phyloP scores from a whole-genome alignment of 2,888 invertebrate species.

The Rhimphoctona megacephalus region DNA sequence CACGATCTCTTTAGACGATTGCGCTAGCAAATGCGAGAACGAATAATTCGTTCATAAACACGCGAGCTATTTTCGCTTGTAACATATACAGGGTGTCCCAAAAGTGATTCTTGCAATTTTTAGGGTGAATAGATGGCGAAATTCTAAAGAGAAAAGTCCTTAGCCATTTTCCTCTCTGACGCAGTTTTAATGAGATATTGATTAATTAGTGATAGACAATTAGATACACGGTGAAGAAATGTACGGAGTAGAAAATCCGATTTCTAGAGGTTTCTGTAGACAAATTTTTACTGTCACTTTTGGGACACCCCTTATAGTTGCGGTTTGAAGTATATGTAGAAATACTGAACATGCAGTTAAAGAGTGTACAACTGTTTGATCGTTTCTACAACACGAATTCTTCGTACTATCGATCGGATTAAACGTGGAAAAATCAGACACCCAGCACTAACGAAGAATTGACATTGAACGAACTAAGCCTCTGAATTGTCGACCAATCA shows the following conservation, averaged over 20 bases:
- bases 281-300: not conserved
- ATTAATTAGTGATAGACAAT: not conserved
- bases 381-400: not conserved
- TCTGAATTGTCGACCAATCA: not conserved
- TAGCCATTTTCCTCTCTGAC: not conserved
- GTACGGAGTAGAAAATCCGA: not conserved
- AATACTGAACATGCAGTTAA: not conserved
- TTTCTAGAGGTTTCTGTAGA: not conserved
- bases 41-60: slow-evolving; percentile 31
- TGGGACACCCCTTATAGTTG: not conserved
- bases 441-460: not conserved
- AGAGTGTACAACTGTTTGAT: not conserved
- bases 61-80: slow-evolving; percentile 8
- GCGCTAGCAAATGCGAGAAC: slow-evolving; percentile 29
- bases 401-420: not conserved
- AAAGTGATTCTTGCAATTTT: not conserved
- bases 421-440: not conserved
- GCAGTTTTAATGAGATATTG: not conserved
- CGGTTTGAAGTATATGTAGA: not conserved
- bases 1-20: slow-evolving; percentile 44
- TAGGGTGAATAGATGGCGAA: not conserved
- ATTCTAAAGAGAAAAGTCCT: not conserved
- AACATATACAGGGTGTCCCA: not conserved
- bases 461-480: not conserved
- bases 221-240: not conserved